Evolutionary conservation across 2,888 invertebrate genomes (phyloP).

Genomic region (Thumatha senex): DNA sequence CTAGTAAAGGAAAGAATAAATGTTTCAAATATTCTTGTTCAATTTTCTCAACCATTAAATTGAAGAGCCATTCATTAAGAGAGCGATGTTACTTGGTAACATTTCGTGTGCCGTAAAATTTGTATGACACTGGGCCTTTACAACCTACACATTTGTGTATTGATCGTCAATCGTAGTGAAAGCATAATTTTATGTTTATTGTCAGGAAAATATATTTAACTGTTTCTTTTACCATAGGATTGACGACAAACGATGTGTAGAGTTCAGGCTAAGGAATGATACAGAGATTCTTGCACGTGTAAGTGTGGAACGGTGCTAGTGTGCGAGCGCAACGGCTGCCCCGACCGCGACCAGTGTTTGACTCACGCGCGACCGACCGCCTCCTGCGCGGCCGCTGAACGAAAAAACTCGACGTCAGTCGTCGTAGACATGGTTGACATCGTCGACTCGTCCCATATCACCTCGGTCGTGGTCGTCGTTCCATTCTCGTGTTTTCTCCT

Average conservation of each 20-base stretch:
- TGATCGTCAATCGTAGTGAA: slow-evolving; percentile 3
- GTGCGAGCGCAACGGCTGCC: slow-evolving; percentile 79
- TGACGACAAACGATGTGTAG: slow-evolving; percentile 1
- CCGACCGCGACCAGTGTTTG: slow-evolving; percentile 74
- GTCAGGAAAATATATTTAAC: too few relatives aligned
- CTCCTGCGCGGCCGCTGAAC: slow-evolving; percentile 82
- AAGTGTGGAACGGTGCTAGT: slow-evolving; percentile 79
- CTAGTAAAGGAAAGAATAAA: slow-evolving; percentile 45
- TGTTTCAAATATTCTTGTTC: slow-evolving; percentile 34
- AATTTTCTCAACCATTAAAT: slow-evolving; percentile 39
- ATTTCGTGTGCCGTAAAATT: slow-evolving; percentile 40
- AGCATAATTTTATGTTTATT: too few relatives aligned
- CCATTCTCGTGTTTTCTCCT: slow-evolving; percentile 77
- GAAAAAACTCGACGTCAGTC: slow-evolving; percentile 82
- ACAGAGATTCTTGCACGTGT: slow-evolving; percentile 69
- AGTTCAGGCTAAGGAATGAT: slow-evolving; percentile 48
- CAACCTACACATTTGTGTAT: neutral
- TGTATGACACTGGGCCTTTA: slow-evolving; percentile 34
- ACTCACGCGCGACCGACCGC: slow-evolving; percentile 79
- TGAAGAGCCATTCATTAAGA: slow-evolving; percentile 51
- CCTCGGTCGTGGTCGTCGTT: slow-evolving; percentile 75
- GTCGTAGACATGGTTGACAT: slow-evolving; percentile 80
- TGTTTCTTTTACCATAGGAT: neutral
- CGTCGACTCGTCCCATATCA: slow-evolving; percentile 78
- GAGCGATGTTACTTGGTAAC: slow-evolving; percentile 58